Evolutionary conservation across 1,140 invertebrate species (phyloP), one percentile per base, ranked within the genome.

Genomic region (Ruditapes philippinarum): DNA sequence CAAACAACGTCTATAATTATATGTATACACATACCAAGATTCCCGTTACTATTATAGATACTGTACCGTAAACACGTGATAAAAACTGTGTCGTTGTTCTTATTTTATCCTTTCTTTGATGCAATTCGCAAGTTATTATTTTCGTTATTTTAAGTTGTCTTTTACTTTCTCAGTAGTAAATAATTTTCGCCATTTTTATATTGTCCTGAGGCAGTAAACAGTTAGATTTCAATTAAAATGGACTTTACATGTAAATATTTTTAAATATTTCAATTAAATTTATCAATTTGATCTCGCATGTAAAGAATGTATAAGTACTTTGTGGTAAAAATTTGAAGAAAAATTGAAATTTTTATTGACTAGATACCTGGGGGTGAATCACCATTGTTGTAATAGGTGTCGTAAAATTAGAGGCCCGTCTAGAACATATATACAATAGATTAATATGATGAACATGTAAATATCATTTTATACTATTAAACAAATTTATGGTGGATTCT

Each of bases 191-290:
- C 33, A 33, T 40, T 38, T 33, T 4, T 19, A 1, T 31, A 70
- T 70, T 70, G 65, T 70, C 65, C 65, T 70, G 1, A n/a, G 65
- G 65, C 65, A 40, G 11, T 0, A 38, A 2, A 70, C 65, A 38
- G 65, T 70, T 7, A 36, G 65, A 19, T 38, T 38, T 40, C 65
- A 62, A 70, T 70, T 70, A 70, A 38, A 17, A 70, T 38, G 65
- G 65, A 70, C 65, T 70, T n/a, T 38, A 19, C 65, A 70, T 70
- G 36, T 70, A 70, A 70, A 38, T 40, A 33, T 38, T 70, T 70
- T 70, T 33, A 70, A 70, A 74, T 51, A 51, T 78, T 78, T 78
- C 74, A 78, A 78, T 78, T 78, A 78, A 33, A 33, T 78, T 78
- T 78, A 51, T 51, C 45, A 51, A 51, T 78, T 78, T 51, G 42